Evolutionary conservation across 2,797 vertebrate species (phyloP).

Genomic region (Falco rusticolus): DNA sequence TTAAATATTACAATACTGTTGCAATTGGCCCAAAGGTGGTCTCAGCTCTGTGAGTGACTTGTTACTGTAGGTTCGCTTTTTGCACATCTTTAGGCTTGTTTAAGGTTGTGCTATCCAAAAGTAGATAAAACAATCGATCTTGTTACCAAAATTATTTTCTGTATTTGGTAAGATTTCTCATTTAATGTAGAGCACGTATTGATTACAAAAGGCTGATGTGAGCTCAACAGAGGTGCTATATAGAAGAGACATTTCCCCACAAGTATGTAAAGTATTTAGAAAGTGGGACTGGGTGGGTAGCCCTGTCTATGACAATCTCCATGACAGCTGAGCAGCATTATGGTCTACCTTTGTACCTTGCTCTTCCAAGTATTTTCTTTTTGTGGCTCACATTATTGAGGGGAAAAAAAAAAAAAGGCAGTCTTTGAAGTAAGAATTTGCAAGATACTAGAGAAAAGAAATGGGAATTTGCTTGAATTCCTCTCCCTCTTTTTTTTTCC

Average conservation of each 20-base stretch:
- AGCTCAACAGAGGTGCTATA: neutral
- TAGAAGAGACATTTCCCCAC: neutral
- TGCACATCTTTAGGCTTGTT: conserved; percentile 18
- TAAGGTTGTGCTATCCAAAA: neutral
- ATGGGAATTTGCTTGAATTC: neutral
- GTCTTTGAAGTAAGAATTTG: neutral
- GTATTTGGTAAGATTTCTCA: neutral
- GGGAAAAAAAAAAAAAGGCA: neutral
- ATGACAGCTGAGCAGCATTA: neutral
- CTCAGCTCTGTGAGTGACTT: conserved; percentile 30
- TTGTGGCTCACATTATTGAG: neutral
- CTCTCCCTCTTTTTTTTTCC: neutral
- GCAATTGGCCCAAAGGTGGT: conserved; percentile 2
- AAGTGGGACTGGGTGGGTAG: neutral
- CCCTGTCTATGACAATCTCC: neutral
- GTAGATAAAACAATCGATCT: neutral
- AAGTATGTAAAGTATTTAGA: neutral
- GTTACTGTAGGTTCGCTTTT: conserved; percentile 16
- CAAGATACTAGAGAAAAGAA: neutral
- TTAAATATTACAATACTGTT: neutral
- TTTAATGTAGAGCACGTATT: neutral
- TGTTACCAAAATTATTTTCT: neutral
- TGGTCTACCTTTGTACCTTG: neutral
- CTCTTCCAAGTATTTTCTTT: neutral
- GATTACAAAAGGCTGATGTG: neutral